Base-by-base conservation (phyloP, 2,888 invertebrate species). In the Drosophila acutilabella region DNA sequence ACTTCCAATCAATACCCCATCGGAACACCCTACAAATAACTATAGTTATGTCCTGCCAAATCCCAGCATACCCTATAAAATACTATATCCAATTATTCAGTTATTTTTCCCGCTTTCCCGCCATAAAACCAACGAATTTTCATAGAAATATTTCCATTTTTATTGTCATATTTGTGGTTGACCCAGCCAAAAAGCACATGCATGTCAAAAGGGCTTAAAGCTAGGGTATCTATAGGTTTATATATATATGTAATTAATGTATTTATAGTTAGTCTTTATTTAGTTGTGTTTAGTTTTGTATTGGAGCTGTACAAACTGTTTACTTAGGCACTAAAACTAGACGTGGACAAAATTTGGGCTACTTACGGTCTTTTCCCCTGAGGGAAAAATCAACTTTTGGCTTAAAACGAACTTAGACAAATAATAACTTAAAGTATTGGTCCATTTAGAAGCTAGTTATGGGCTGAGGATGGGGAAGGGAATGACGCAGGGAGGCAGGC, bases 141-240 rank as follows among this genome's bases (percentile, higher is more conserved):
- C 10, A 51, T 53, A 52, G 4, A 26, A 65, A 65, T 60, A 60
- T 36, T 47, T 64, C 20, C 30, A 64, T 41, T 57, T 67, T 74
- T 64, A 62, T 74, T 75, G 74, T 74, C 58, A 59, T 40, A 51
- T 48, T 52, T 36, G 44, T 56, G 40, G 40, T 64, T 74, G 67
- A 73, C 70, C 69, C 69, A 72, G 75, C 72, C 66, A 66, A 62
- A 50, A 54, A 74, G 71, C 53, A 67, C 67, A 76, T 76, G 76
- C 68, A 75, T 76, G 76, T 76, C 74, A 54, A 36, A 47, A 30
- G 14, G 50, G 18, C 68, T 48, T 75, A 60, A 16, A 40, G 13
- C 16, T 30, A 36, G 14, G 30, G 16, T 45, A 66, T 41, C 36
- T 54, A 57, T 52, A 42, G 50, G 16, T 14, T 20, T 36, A 64